phyloP scores from a whole-genome alignment of 2,888 invertebrate species.

The Noctua pronuba region DNA sequence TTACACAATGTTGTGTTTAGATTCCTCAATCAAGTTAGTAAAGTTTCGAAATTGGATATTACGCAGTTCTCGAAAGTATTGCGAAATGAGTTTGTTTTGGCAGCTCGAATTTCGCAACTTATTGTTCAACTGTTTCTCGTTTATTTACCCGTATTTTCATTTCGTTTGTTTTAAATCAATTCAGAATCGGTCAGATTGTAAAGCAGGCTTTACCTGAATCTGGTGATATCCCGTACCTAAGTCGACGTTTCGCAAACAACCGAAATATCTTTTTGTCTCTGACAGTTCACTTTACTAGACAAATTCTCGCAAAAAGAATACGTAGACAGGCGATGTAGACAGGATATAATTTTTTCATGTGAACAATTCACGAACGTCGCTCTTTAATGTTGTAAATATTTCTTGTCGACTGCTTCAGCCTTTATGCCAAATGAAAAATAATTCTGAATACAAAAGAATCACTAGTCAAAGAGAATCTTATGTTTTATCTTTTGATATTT shows the following conservation, averaged over 20 bases:
- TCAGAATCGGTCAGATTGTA: background rate
- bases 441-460: constrained; percentile 22
- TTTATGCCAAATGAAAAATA: constrained; percentile 28
- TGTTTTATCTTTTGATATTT: constrained; percentile 19
- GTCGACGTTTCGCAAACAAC: background rate
- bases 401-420: constrained; percentile 4
- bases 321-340: constrained; percentile 3
- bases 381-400: constrained; percentile 23
- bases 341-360: constrained; percentile 31
- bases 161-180: background rate
- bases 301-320: constrained; percentile 23
- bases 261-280: background rate
- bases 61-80: constrained; percentile 9
- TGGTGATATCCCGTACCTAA: background rate
- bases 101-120: background rate
- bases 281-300: constrained; percentile 3
- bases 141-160: background rate
- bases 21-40: constrained; percentile 26
- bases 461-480: constrained; percentile 22
- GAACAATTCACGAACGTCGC: constrained; percentile 32
- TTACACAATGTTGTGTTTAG: constrained; percentile 18
- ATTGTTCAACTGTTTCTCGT: background rate
- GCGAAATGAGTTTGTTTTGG: constrained; percentile 5
- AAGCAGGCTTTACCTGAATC: background rate
- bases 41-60: constrained; percentile 37